Evolutionary conservation across 2,797 vertebrate species (phyloP).

Genomic region (Sebastes elongatus): DNA sequence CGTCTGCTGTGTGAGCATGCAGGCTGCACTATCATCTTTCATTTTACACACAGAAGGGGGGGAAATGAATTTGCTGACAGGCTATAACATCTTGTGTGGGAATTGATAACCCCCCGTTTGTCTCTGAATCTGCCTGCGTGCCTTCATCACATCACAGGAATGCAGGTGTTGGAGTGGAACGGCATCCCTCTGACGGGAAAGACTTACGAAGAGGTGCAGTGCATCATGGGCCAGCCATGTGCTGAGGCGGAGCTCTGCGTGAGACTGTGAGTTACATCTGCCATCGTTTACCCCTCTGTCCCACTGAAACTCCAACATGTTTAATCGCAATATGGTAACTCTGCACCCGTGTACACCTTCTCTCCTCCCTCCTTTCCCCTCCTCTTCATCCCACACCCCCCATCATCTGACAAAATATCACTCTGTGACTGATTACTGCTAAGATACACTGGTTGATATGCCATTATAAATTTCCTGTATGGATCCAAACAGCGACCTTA

Average conservation of each 20-base stretch:
- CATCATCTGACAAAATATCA: slow-evolving; percentile 38
- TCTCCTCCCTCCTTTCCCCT: slow-evolving; percentile 16
- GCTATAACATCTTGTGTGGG: neutral
- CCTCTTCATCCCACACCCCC: slow-evolving; percentile 28
- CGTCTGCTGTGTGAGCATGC: neutral
- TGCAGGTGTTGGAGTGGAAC: slow-evolving; percentile 99
- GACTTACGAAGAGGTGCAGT: slow-evolving; percentile 98
- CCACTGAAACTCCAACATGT: slow-evolving; percentile 67
- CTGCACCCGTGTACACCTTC: slow-evolving; percentile 17
- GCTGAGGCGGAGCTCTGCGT: slow-evolving; percentile 98
- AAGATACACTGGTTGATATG: slow-evolving; percentile 47
- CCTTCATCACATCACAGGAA: slow-evolving; percentile 82
- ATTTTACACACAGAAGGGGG: neutral
- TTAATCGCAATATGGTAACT: slow-evolving; percentile 59
- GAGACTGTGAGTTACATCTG: slow-evolving; percentile 98
- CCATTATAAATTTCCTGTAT: slow-evolving; percentile 63
- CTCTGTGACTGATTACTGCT: slow-evolving; percentile 44
- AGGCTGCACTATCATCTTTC: neutral
- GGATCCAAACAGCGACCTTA: slow-evolving; percentile 90
- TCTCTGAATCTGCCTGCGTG: neutral
- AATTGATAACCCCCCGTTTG: neutral
- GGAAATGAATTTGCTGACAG: neutral
- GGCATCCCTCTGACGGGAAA: slow-evolving; percentile 91
- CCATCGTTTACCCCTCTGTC: slow-evolving; percentile 84
- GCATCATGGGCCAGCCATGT: slow-evolving; percentile 91